Conservation (phyloP, 2,797 vertebrate genomes). For the Spinibarbus caldwelli region DNA sequence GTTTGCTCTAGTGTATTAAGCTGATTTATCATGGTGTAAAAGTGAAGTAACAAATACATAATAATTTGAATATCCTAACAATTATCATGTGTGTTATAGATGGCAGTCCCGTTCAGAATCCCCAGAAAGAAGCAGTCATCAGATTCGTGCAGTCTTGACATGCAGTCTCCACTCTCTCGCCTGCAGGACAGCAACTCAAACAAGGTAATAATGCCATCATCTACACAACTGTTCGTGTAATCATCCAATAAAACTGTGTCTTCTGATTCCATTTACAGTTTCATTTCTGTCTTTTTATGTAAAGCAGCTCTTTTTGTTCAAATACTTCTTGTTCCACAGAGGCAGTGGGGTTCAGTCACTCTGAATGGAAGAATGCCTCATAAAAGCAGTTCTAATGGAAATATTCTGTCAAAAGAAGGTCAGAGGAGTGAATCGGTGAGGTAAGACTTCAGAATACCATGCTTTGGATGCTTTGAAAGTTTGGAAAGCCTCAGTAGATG, state of each 20-base stretch:
- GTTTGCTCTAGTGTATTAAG: background rate
- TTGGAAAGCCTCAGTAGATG: conserved; percentile 47
- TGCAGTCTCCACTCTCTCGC: conserved; percentile 70
- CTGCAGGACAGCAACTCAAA: conserved; percentile 59
- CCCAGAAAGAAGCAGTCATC: conserved; percentile 67
- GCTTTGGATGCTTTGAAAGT: background rate
- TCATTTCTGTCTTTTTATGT: background rate
- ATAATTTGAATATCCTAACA: background rate
- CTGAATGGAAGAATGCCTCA: conserved; percentile 31
- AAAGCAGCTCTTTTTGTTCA: background rate
- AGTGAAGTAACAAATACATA: no score
- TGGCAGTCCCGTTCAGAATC: conserved; percentile 70
- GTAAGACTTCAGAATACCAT: background rate
- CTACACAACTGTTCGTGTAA: background rate
- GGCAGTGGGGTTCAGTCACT: conserved; percentile 36
- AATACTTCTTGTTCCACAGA: conserved; percentile 13
- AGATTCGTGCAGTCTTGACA: conserved; percentile 44
- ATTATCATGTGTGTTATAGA: conserved; percentile 45
- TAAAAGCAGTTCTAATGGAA: conserved; percentile 57
- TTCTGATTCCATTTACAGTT: no score
- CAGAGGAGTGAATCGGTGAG: background rate
- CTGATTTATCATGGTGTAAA: background rate
- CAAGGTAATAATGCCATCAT: conserved; percentile 47
- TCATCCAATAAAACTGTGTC: background rate
- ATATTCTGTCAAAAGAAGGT: background rate